Conservation (phyloP, 2,797 vertebrate species). For the Alauda arvensis region DNA sequence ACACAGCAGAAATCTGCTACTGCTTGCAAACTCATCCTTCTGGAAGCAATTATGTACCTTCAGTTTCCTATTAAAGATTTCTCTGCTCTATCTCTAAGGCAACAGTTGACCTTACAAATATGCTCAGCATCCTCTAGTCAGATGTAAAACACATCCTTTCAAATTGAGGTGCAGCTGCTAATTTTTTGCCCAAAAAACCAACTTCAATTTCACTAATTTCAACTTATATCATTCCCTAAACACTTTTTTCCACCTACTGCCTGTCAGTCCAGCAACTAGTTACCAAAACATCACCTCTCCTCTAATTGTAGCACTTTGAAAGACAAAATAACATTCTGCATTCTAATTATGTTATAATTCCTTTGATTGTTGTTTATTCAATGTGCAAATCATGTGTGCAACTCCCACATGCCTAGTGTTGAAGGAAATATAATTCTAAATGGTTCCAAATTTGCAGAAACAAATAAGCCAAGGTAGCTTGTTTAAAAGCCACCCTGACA, state of each 20-base stretch:
- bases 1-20: neutral
- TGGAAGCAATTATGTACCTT: neutral
- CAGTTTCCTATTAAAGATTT: neutral
- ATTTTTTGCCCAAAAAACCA: neutral
- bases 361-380: slow-evolving; percentile 23
- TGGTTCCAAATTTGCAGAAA: neutral
- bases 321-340: slow-evolving; percentile 20
- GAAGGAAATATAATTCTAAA: neutral
- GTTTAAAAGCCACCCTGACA: neutral
- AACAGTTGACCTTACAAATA: neutral
- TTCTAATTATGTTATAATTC: slow-evolving; percentile 11
- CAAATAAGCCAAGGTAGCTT: neutral
- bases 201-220: slow-evolving; percentile 21
- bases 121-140: neutral
- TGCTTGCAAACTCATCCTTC: neutral
- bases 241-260: neutral
- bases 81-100: neutral
- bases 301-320: neutral
- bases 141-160: neutral
- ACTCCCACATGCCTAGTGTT: neutral
- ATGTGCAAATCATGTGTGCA: neutral
- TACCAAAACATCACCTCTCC: neutral
- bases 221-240: neutral
- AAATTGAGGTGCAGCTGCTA: neutral
- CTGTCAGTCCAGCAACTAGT: slow-evolving; percentile 11